A percentile compares a stretch with the other conserved stretches of the same genome.
Conservation (phyloP, 2,888 invertebrate genomes). For the Dendrolimus pini region DNA sequence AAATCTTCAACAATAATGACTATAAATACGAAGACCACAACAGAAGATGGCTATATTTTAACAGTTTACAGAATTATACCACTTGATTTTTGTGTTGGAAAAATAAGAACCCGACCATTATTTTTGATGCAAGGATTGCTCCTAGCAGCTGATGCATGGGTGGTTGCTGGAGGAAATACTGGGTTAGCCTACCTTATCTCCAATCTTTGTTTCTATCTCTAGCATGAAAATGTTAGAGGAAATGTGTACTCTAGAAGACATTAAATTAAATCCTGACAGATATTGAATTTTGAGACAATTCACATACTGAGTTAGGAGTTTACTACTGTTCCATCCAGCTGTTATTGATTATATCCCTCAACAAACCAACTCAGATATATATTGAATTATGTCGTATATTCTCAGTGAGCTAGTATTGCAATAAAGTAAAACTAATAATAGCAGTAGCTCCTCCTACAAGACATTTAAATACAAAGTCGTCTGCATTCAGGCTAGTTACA, state of each 20-base stretch:
- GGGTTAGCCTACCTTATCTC: slow-evolving; percentile 32
- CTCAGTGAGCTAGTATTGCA: no score
- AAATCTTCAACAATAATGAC: no score
- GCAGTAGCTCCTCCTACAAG: slow-evolving; percentile 79
- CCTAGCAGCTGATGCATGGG: slow-evolving; percentile 43
- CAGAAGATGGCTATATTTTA: slow-evolving; percentile 50
- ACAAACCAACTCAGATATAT: slow-evolving; percentile 27
- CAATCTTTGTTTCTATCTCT: slow-evolving; percentile 22
- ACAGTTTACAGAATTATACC: slow-evolving; percentile 35
- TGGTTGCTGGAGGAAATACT: slow-evolving; percentile 44
- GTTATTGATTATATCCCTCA: slow-evolving; percentile 44
- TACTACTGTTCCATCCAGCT: slow-evolving; percentile 89
- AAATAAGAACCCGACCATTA: slow-evolving; percentile 27
- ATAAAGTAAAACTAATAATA: slow-evolving; percentile 77
- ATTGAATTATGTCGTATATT: slow-evolving; percentile 77
- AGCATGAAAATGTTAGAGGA: slow-evolving; percentile 22
- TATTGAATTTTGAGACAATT: slow-evolving; percentile 76
- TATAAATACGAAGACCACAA: slow-evolving; percentile 27
- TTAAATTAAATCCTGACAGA: slow-evolving; percentile 41
- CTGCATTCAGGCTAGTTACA: slow-evolving; percentile 21
- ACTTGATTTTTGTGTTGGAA: no score
- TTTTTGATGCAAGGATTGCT: slow-evolving; percentile 54
- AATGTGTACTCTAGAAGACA: slow-evolving; percentile 65
- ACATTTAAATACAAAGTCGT: slow-evolving; percentile 55
- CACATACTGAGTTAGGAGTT: slow-evolving; percentile 85